These are phyloP conservation scores for Menura novaehollandiae DNA, from an alignment of 2,113 vertebrate species.

Conservation along the genomic window DNA sequence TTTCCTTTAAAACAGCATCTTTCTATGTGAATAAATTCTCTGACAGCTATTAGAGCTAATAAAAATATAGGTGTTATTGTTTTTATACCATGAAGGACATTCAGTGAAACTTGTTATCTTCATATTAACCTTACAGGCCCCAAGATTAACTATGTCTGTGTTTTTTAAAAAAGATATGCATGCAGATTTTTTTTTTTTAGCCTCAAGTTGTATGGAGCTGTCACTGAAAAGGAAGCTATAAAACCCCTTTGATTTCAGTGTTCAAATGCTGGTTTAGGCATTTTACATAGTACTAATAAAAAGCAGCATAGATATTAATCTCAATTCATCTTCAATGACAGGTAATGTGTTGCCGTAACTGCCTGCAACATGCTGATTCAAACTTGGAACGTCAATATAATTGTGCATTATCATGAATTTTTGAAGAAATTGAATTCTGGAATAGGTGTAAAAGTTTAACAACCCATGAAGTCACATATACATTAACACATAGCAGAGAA, in stretches of 20 bases:
- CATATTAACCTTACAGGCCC: neutral
- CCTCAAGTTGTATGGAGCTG: neutral
- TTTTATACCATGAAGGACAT: neutral
- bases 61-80: neutral
- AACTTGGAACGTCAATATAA: neutral
- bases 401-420: neutral
- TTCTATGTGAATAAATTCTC: neutral
- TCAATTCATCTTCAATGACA: neutral
- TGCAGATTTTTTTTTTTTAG: neutral
- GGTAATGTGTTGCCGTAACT: neutral
- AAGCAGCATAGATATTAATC: slow-evolving; percentile 5
- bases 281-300: neutral
- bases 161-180: neutral
- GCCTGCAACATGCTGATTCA: slow-evolving; percentile 25
- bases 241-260: neutral
- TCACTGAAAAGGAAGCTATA: neutral
- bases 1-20: neutral
- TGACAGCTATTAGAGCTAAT: neutral
- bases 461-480: neutral
- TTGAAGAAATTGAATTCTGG: slow-evolving; percentile 28
- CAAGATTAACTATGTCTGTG: neutral
- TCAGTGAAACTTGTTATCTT: neutral
- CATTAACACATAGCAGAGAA: neutral
- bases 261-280: neutral
- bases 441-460: slow-evolving; percentile 25